Evolutionary conservation across 2,888 invertebrate genomes (phyloP).

Genomic region (Panopea generosa): DNA sequence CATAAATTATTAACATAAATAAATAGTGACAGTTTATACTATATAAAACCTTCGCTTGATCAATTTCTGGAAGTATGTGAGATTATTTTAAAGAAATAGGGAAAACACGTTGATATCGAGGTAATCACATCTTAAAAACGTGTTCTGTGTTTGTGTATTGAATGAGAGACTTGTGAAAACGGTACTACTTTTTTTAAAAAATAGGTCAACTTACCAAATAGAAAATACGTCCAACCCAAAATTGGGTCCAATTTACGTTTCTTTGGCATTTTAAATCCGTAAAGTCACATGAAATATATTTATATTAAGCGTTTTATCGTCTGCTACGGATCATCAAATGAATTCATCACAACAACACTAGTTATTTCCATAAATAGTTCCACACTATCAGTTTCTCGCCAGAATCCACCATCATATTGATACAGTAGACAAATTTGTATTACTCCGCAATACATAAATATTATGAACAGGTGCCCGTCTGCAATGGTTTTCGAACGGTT

Average conservation of each 20-base stretch:
- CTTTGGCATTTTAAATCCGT: slow-evolving; percentile 45
- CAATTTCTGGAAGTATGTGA: too few species aligned
- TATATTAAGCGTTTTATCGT: too few species aligned
- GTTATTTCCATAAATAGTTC: not conserved
- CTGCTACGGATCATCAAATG: too few species aligned
- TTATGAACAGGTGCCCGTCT: slow-evolving; percentile 19
- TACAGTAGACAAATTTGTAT: slow-evolving; percentile 45
- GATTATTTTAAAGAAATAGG: too few species aligned
- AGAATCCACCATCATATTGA: slow-evolving; percentile 62
- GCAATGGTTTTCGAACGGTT: not conserved
- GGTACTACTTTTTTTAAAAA: slow-evolving; percentile 38
- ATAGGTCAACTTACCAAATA: slow-evolving; percentile 60
- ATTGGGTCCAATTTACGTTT: slow-evolving; percentile 58
- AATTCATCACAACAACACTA: too few species aligned
- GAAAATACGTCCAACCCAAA: slow-evolving; percentile 50
- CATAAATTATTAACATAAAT: too few species aligned
- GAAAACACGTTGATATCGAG: too few species aligned
- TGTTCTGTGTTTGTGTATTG: slow-evolving; percentile 30
- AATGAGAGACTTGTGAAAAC: slow-evolving; percentile 11
- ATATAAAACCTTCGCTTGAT: too few species aligned
- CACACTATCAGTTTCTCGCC: slow-evolving; percentile 4
- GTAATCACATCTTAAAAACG: too few species aligned
- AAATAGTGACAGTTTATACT: too few species aligned
- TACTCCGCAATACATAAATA: slow-evolving; percentile 32
- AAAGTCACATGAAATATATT: too few species aligned